These are phyloP conservation scores for western clawed frog (Xenopus tropicalis) DNA, from an alignment of 2,113 vertebrate genomes.

Conservation along the genomic window DNA sequence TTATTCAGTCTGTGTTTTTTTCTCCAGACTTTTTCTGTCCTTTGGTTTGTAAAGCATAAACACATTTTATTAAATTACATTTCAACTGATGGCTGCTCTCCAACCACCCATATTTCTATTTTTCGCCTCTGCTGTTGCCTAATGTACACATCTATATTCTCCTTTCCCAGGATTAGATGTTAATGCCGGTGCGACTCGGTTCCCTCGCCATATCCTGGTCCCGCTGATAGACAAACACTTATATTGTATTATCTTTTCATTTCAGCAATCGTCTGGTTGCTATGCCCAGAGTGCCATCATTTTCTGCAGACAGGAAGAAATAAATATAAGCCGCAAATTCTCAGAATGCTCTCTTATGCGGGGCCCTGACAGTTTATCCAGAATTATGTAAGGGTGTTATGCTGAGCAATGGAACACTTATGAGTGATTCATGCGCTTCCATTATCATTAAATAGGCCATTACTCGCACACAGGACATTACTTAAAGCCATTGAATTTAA, in stretches of 20 bases:
- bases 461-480: neutral
- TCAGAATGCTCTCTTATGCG: neutral
- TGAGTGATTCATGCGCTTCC: neutral
- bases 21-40: too few species aligned
- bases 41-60: too few species aligned
- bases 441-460: neutral
- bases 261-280: constrained; percentile 10
- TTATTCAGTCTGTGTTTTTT: too few species aligned
- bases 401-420: neutral
- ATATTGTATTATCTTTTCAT: neutral
- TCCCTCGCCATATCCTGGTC: neutral
- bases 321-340: constrained; percentile 1
- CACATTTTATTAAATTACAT: too few species aligned
- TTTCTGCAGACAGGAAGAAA: neutral
- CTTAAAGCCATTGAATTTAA: neutral
- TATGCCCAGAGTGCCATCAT: constrained; percentile 16
- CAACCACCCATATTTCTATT: too few species aligned
- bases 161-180: too few species aligned
- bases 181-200: too few species aligned
- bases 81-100: too few species aligned
- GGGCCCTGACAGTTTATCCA: constrained; percentile 3
- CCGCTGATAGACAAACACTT: neutral
- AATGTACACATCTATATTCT: too few species aligned
- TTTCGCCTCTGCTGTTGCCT: too few species aligned
- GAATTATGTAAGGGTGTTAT: constrained; percentile 12